phyloP scores from a whole-genome alignment of 2,797 vertebrate genomes.

The Enteromius viviparus region DNA sequence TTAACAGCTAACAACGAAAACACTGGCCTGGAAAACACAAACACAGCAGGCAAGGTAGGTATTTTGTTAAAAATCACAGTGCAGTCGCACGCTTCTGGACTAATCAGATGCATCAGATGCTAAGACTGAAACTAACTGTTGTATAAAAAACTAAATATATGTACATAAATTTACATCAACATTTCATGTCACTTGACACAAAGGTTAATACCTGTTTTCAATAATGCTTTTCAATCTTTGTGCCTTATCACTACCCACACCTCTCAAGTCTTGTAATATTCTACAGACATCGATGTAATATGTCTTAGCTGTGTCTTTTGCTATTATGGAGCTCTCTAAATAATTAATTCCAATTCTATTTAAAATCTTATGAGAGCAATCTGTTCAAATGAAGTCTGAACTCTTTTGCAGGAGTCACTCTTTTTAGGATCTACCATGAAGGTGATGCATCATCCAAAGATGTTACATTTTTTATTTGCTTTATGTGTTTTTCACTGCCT shows the following conservation, averaged over 20 bases:
- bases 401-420: slow-evolving; percentile 36
- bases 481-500: slow-evolving; percentile 34
- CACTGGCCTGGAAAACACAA: background rate
- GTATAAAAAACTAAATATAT: background rate
- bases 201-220: background rate
- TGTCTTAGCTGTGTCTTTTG: slow-evolving; percentile 44
- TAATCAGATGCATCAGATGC: slow-evolving; percentile 9
- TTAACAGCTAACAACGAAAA: background rate
- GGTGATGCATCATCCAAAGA: slow-evolving; percentile 28
- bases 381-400: slow-evolving; percentile 50
- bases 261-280: slow-evolving; percentile 15
- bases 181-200: background rate
- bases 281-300: slow-evolving; percentile 18
- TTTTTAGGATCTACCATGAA: slow-evolving; percentile 14
- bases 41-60: background rate
- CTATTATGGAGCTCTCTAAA: slow-evolving; percentile 54
- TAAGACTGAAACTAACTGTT: background rate
- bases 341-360: slow-evolving; percentile 62
- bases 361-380: slow-evolving; percentile 58
- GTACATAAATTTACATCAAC: background rate
- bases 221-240: slow-evolving; percentile 14
- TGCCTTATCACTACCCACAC: slow-evolving; percentile 18
- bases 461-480: slow-evolving; percentile 34
- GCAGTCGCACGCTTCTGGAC: background rate
- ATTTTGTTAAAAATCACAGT: background rate